Evolutionary conservation across 2,888 invertebrate genomes (phyloP).

Genomic region (Gerris lacustris): DNA sequence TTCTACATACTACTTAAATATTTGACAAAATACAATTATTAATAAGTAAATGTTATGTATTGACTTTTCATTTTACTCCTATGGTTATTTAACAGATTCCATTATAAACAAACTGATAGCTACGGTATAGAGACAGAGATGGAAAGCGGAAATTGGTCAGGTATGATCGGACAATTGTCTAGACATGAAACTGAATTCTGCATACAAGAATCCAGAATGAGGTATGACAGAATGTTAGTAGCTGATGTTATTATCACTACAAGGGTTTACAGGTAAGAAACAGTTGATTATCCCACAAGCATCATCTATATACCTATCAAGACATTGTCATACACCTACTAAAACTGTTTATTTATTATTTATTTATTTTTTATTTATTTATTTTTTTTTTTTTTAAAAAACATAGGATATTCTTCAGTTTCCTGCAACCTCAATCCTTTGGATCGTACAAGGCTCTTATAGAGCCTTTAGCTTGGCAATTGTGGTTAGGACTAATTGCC

Average conservation of each 20-base stretch:
- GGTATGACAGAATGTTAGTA: background rate
- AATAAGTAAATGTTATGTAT: too few species aligned
- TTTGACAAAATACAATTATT: too few species aligned
- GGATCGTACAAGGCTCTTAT: conserved; percentile 5
- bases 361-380: too few species aligned
- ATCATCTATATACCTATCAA: too few species aligned
- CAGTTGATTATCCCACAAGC: background rate
- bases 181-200: background rate
- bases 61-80: too few species aligned
- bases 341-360: too few species aligned
- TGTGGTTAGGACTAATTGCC: background rate
- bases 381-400: too few species aligned
- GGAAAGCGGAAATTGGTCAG: background rate
- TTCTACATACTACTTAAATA: too few species aligned
- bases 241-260: background rate
- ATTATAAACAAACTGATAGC: background rate
- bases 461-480: background rate
- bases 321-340: too few species aligned
- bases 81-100: background rate
- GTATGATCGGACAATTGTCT: background rate
- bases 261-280: background rate
- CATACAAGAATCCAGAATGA: conserved; percentile 3
- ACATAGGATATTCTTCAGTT: background rate
- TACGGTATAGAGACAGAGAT: background rate
- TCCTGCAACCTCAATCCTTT: conserved; percentile 6